Evolutionary conservation across 1,140 invertebrate species (phyloP).

Genomic region (Belonocnema kinseyi): DNA sequence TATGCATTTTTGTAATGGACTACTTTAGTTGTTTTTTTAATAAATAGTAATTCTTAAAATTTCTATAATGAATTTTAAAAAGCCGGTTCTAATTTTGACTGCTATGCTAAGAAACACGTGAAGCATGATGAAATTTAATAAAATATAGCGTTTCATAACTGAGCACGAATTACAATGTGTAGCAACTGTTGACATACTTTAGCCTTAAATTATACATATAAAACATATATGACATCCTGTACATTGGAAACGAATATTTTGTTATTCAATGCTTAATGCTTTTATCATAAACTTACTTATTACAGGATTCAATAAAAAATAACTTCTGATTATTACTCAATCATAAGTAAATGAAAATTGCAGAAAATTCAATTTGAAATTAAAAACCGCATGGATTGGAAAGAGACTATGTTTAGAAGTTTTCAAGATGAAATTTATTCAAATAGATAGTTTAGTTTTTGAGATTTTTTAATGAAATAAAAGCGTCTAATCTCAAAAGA

Average conservation of each 20-base stretch:
- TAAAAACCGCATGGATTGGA: too few species aligned
- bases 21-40: background rate
- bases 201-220: conserved; percentile 14
- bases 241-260: conserved; percentile 6
- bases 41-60: background rate
- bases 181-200: conserved; percentile 29
- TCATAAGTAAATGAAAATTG: too few species aligned
- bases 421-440: too few species aligned
- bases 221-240: conserved; percentile 16
- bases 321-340: too few species aligned
- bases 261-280: background rate
- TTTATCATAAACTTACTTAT: background rate
- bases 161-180: background rate
- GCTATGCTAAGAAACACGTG: background rate
- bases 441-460: too few species aligned
- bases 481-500: too few species aligned
- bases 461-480: too few species aligned
- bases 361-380: too few species aligned
- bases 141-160: conserved; percentile 20
- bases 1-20: background rate
- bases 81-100: conserved; percentile 1
- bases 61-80: background rate
- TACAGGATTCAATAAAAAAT: too few species aligned
- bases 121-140: conserved; percentile 7
- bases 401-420: too few species aligned